phyloP scores from a whole-genome alignment of 2,113 vertebrate species.

The Burhinus bistriatus region DNA sequence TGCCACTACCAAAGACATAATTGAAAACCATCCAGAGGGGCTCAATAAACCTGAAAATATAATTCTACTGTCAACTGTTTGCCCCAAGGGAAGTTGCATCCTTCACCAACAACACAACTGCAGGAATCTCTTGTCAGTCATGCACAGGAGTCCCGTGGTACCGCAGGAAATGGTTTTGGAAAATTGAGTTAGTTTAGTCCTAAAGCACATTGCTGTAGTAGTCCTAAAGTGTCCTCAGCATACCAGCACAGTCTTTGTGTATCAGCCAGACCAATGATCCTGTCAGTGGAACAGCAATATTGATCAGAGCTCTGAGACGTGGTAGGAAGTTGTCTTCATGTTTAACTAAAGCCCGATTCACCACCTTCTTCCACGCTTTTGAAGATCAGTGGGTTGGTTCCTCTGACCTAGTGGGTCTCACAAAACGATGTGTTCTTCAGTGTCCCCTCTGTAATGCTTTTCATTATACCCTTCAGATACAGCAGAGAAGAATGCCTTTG shows the following conservation, averaged over 20 bases:
- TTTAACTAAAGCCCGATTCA: background rate
- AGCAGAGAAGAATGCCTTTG: background rate
- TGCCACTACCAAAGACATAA: background rate
- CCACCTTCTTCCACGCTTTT: background rate
- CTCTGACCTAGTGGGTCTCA: background rate
- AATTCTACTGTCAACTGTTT: background rate
- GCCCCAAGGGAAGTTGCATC: background rate
- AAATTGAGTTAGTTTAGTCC: background rate
- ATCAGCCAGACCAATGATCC: background rate
- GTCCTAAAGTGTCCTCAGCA: background rate
- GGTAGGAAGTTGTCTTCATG: background rate
- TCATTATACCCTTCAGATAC: background rate
- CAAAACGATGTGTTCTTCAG: background rate
- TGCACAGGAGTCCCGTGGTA: background rate
- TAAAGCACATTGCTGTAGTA: background rate
- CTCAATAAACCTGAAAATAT: background rate
- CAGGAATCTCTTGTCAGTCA: background rate
- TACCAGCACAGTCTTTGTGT: background rate
- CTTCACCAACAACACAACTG: background rate
- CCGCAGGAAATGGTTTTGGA: background rate
- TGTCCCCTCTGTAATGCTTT: background rate
- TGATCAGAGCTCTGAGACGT: background rate
- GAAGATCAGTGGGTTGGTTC: background rate
- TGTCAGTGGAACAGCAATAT: background rate
- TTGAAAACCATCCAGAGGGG: background rate